Base-by-base conservation (phyloP, 2,888 invertebrate genomes). In the Hydroisotoma schaefferi region DNA sequence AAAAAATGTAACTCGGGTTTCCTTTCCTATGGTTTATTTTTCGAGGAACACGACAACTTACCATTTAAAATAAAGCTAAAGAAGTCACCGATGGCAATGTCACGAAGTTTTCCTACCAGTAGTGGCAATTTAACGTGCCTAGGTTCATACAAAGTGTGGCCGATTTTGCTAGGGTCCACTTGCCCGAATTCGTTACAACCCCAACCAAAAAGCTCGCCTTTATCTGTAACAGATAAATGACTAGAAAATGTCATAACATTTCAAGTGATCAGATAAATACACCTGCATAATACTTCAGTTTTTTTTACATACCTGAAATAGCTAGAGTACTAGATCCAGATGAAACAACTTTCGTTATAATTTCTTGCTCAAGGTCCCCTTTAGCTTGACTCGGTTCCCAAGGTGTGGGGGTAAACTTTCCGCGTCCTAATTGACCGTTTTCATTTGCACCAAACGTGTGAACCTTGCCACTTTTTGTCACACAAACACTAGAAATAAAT, bases 101-200 rank as follows among this genome's bases (percentile, higher is more conserved):
- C 88, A 28, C 81, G 80, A 12, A 95, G 84, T 76, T 83, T 86
- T 1, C 94, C 94, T 8, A 88, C 75, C 1, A 83, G 79, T 53
- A 82, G 80, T 0, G 87, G 82, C 49, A 85, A 78, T 38, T 81
- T 78, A 2, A 91, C 74, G 22, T 84, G 80, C 38, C 83, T 83
- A 0, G 94, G 88, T 70, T 81, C 81, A 74, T 85, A 85, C 23
- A 48, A 58, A 22, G 93, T 80, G 78, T 93, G 93, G 47, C 78
- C 77, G 8, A 59, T 77, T 10, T 75, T 78, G 66, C 76, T 74
- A 73, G 80, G 77, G 26, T 83, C 80, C 37, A 98, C 79, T 76
- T 97, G 97, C 0, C 86, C 85, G 74, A 94, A 95, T 78, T 98
- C 97, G 0, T 89, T 87, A 77, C 94, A 97, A 6, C 98, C 97